Evolutionary conservation across 2,888 invertebrate genomes (phyloP).

Genomic region (Drosophila bunnanda): DNA sequence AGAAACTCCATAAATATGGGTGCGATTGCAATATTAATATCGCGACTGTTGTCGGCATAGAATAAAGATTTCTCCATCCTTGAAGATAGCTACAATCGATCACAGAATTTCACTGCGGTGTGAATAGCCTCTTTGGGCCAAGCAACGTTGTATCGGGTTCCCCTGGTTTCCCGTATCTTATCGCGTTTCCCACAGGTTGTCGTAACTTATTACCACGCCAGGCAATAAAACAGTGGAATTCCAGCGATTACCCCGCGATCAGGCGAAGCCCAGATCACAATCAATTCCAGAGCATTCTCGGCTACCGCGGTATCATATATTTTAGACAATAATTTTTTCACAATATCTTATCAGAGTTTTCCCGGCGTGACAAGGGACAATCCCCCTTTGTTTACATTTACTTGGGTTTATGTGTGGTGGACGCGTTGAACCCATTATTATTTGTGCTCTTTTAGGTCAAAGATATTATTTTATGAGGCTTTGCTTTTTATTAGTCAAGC

Average conservation of each 20-base stretch:
- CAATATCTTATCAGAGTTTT: constrained; percentile 33
- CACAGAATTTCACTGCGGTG: constrained; percentile 1
- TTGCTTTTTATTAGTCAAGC: constrained; percentile 38
- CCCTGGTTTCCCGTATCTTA: constrained; percentile 16
- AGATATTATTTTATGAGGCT: constrained; percentile 34
- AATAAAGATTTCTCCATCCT: constrained; percentile 18
- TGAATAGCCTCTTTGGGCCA: constrained; percentile 23
- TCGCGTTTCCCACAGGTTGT: constrained; percentile 39
- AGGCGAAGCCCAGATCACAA: constrained; percentile 1
- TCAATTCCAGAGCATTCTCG: constrained; percentile 6
- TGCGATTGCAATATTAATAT: constrained; percentile 24
- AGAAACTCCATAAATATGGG: constrained; percentile 44
- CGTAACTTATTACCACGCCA: constrained; percentile 26
- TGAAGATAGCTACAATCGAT: constrained; percentile 14
- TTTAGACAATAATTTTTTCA: constrained; percentile 9
- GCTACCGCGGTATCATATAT: constrained; percentile 9
- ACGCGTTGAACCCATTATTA: constrained; percentile 30
- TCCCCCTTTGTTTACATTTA: constrained; percentile 40
- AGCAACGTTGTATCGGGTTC: constrained; percentile 15
- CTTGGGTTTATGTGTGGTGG: constrained; percentile 3
- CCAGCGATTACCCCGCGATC: constrained; percentile 23
- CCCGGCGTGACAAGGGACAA: constrained; percentile 17
- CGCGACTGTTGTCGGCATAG: constrained; percentile 8
- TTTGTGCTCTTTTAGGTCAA: constrained; percentile 40
- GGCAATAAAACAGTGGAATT: constrained; percentile 30